phyloP scores from a whole-genome alignment of 2,888 invertebrate species.

The Torymus auratus region DNA sequence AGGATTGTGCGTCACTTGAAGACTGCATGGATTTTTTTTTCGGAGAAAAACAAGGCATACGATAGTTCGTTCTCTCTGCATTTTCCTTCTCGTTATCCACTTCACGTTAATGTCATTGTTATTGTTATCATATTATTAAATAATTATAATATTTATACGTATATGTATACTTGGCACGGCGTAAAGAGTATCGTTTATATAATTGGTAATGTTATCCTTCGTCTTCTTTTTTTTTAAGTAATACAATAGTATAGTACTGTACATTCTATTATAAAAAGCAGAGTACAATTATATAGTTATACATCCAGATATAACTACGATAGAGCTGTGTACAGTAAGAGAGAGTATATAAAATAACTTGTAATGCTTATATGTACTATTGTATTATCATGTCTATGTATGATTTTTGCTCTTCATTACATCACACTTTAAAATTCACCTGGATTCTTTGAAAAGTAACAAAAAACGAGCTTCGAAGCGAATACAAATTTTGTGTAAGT shows the following conservation, averaged over 20 bases:
- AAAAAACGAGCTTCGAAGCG: neutral
- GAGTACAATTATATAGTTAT: slow-evolving; percentile 45
- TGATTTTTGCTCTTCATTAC: slow-evolving; percentile 11
- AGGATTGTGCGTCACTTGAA: slow-evolving; percentile 54
- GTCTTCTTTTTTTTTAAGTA: slow-evolving; percentile 17
- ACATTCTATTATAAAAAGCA: slow-evolving; percentile 28
- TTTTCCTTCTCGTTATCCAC: slow-evolving; percentile 4
- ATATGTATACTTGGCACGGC: slow-evolving; percentile 21
- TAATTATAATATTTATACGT: slow-evolving; percentile 35
- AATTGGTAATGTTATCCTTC: slow-evolving; percentile 6
- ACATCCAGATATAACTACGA: slow-evolving; percentile 39
- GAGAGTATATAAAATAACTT: slow-evolving; percentile 27
- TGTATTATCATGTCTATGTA: slow-evolving; percentile 25
- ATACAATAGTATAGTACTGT: slow-evolving; percentile 46
- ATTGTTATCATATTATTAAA: slow-evolving; percentile 33
- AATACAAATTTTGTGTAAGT: slow-evolving; percentile 15
- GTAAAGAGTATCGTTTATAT: slow-evolving; percentile 26
- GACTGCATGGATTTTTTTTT: slow-evolving; percentile 30
- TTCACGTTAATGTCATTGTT: slow-evolving; percentile 18
- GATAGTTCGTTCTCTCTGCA: neutral
- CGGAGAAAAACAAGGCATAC: too few relatives aligned
- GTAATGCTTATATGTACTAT: slow-evolving; percentile 41
- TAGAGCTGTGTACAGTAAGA: slow-evolving; percentile 39
- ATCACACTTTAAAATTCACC: slow-evolving; percentile 16
- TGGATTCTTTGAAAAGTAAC: neutral